Evolutionary conservation across 2,888 invertebrate genomes (phyloP).

Genomic region (Erynnis tages): DNA sequence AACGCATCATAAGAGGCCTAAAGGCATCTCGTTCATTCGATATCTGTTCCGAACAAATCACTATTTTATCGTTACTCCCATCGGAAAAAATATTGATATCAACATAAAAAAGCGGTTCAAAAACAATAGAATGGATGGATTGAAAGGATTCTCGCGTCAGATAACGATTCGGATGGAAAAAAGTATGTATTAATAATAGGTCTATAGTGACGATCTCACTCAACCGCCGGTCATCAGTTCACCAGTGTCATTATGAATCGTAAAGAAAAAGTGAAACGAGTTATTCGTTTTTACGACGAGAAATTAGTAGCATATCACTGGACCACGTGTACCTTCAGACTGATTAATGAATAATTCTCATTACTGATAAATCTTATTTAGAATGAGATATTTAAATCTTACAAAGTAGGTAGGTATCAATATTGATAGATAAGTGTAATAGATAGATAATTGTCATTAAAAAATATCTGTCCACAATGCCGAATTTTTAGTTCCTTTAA

Average conservation of each 20-base stretch:
- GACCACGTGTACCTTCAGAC: constrained; percentile 1
- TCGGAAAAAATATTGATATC: constrained; percentile 80
- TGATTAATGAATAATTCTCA: neutral
- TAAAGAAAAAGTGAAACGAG: constrained; percentile 23
- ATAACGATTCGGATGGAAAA: constrained; percentile 66
- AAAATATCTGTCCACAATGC: too few species aligned
- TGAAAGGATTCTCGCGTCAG: constrained; percentile 75
- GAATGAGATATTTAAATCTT: too few species aligned
- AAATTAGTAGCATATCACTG: constrained; percentile 1
- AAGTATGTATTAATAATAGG: constrained; percentile 77
- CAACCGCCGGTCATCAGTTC: constrained; percentile 55
- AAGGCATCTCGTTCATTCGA: constrained; percentile 63
- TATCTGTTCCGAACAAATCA: constrained; percentile 78
- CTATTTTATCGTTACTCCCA: constrained; percentile 73
- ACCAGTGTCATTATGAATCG: constrained; percentile 31
- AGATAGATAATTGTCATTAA: neutral
- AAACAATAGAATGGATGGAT: constrained; percentile 79
- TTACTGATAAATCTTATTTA: too few species aligned
- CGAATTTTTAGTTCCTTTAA: too few species aligned
- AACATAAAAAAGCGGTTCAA: constrained; percentile 74
- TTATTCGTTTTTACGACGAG: constrained; percentile 14
- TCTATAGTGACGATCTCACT: constrained; percentile 53
- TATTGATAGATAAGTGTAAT: too few species aligned
- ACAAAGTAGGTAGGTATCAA: too few species aligned
- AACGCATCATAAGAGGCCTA: constrained; percentile 65